Base-by-base conservation (phyloP, 2,113 vertebrate genomes). In the Phalacrocorax brasilianus region DNA sequence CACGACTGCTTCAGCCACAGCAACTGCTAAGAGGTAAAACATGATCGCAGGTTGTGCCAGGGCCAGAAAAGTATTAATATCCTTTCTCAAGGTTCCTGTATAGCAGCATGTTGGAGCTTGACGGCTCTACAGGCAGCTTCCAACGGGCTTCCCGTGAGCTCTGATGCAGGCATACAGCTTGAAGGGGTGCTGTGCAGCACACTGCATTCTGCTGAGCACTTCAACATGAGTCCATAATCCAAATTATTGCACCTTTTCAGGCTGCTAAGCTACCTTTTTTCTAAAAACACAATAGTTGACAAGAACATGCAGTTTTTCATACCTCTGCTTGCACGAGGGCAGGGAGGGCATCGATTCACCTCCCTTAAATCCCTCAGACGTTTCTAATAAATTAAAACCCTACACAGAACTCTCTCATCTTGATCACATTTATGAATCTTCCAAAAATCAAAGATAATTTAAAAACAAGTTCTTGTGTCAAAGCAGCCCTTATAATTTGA, bases 181-280 rank as follows among this genome's bases (percentile, higher is more conserved):
- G 0, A 68, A 78, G 67, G 24, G 53, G 2, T 17, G 42, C n/a
- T 62, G 27, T 52, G 26, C 74, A 76, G 20, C 82, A 90, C 52
- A 7, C 0, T 0, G 32, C 28, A 2, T 33, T 9, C 72, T 22
- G 32, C 52, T 8, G 13, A 28, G 42, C 0, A 0, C 49, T 3
- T 2, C 9, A 27, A 12, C 50, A 50, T 21, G 12, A 73, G 33
- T 0, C 59, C 19, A 4, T n/a, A 23, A 13, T 1, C 26, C 65
- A 30, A 35, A 38, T 2, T 32, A 17, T 12, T 49, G 61, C 40
- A 75, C 8, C 76, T 68, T 49, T 6, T 13, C 0, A 20, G 30
- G 22, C 45, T 35, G 33, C 18, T 14, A 9, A 74, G 4, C 30
- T 45, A 50, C 56, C 26, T 40, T 33, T 38, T 14, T 16, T 2